phyloP scores from a whole-genome alignment of 2,113 vertebrate genomes.

The Corapipo altera region DNA sequence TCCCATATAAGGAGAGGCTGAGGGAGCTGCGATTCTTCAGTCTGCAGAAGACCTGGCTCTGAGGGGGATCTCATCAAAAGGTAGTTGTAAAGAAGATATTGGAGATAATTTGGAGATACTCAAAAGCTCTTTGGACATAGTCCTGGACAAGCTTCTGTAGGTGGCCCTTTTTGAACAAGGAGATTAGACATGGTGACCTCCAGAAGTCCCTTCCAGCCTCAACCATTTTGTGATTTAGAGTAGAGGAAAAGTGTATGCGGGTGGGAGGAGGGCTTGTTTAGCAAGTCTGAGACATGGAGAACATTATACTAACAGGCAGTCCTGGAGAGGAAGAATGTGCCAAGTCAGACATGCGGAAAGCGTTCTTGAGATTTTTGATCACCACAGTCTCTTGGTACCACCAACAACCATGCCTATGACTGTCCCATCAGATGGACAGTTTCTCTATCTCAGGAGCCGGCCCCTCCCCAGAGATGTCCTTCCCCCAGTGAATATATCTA shows the following conservation, averaged over 20 bases:
- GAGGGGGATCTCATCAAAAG: neutral
- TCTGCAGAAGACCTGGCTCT: neutral
- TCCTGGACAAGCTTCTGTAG: neutral
- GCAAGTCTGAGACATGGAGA: neutral
- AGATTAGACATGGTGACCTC: neutral
- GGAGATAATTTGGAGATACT: neutral
- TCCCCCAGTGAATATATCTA: neutral
- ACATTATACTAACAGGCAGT: neutral
- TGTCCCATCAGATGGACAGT: neutral
- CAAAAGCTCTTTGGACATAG: neutral
- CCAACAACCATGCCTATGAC: neutral
- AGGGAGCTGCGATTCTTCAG: neutral
- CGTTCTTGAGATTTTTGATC: rapidly evolving
- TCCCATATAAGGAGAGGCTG: neutral
- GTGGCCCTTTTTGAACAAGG: neutral
- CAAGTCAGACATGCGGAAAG: neutral
- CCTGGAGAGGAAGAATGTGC: neutral
- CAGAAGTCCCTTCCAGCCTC: neutral
- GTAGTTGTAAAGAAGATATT: neutral
- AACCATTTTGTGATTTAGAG: neutral
- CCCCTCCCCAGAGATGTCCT: neutral
- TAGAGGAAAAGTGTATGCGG: neutral
- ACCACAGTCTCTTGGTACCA: neutral
- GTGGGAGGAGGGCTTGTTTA: neutral
- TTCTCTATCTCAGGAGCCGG: neutral